Evolutionary conservation across 1,140 invertebrate species (phyloP), one percentile per base, ranked within the genome.

Genomic region (Archivesica marissinica): DNA sequence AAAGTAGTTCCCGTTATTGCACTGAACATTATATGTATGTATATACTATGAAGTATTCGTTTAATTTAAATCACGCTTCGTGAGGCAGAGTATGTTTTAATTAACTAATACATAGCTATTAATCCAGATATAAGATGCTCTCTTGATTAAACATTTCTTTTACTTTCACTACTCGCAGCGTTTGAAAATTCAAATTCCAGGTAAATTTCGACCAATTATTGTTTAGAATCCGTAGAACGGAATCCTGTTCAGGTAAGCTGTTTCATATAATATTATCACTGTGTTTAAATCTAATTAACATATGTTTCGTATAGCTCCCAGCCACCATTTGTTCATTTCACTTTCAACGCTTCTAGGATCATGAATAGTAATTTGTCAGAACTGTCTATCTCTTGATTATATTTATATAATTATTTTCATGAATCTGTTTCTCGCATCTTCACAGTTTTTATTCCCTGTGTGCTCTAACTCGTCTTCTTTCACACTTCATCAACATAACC

Each of bases 311-410:
- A 35, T 64, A 35, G 59, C 59, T 64, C 59, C 28, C 30, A 64
- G 59, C 38, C 30, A 64, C 15, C 17, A 17, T 64, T 52, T 64
- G 33, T 64, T 2, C 23, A 64, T 64, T 64, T 64, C 15, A 64
- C 59, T 64, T 64, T 64, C 59, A 25, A 33, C 30, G 59, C 9
- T 64, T 30, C 15, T 64, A 13, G 54, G 33, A 64, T 35, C 30
- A 64, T 64, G 59, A 35, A 64, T 30, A 64, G 59, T 35, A 64
- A 64, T 64, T 64, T 64, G 59, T 64, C 59, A 64, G 59, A 64
- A 35, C 59, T 11, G 33, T 28, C 59, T 25, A 20, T 33, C 7
- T 64, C 15, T 15, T 28, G 3, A 35, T 35, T 64, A 35, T 64
- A 33, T 64, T 64, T 64, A 64, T 64, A 64, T 64, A 35, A 64